These are phyloP conservation scores for Andrena praecox DNA, from an alignment of 2,888 invertebrate genomes.

Conservation along the genomic window DNA sequence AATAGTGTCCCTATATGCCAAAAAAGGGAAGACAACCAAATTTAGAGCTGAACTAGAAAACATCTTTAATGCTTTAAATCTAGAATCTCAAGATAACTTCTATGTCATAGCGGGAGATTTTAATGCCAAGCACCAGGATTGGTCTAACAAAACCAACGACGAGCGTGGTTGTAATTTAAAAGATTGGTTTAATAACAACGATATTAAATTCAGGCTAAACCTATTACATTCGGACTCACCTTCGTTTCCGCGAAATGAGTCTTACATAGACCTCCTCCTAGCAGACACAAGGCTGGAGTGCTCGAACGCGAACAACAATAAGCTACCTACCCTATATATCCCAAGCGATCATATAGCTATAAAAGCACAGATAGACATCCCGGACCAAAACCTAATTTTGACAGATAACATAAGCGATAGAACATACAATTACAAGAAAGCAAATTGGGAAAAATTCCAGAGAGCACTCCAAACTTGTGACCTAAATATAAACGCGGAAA, in stretches of 20 bases:
- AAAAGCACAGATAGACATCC: background rate
- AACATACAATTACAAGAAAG: background rate
- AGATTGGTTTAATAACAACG: background rate
- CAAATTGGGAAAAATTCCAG: background rate
- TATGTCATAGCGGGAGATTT: slow-evolving; percentile 3
- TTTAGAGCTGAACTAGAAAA: slow-evolving; percentile 4
- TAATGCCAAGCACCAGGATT: background rate
- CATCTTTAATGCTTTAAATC: background rate
- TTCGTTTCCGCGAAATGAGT: background rate
- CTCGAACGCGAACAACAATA: background rate
- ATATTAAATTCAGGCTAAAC: background rate
- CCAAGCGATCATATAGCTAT: slow-evolving; percentile 6
- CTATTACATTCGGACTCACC: background rate
- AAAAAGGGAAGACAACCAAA: background rate
- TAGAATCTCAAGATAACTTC: background rate
- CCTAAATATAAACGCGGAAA: background rate
- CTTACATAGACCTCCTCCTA: slow-evolving; percentile 1
- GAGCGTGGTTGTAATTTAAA: background rate
- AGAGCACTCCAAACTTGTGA: background rate
- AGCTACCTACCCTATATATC: background rate
- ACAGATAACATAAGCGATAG: background rate
- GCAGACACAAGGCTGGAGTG: background rate
- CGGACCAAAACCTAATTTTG: background rate
- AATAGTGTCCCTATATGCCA: background rate
- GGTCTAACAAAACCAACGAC: background rate